Conservation (phyloP, 2,888 invertebrate genomes). For the Alsophila aescularia region DNA sequence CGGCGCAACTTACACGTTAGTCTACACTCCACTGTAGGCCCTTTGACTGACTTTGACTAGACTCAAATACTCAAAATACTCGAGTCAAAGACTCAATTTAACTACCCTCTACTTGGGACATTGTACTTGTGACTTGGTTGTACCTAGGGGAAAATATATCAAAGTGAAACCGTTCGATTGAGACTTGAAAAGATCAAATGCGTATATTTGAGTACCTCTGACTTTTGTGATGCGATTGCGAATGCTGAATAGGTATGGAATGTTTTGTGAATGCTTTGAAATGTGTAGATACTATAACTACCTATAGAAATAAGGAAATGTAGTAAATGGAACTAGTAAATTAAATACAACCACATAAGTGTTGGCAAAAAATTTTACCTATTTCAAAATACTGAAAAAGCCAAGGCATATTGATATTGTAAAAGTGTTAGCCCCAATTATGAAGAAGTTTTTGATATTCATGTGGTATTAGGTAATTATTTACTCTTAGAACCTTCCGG, state of each 20-base stretch:
- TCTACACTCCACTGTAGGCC: constrained; percentile 42
- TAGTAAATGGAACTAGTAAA: no score
- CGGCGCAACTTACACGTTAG: constrained; percentile 47
- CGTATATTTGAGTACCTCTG: constrained; percentile 61
- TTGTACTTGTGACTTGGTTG: constrained; percentile 56
- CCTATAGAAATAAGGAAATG: no score
- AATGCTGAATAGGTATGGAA: constrained; percentile 36
- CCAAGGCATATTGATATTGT: no score
- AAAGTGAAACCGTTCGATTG: constrained; percentile 74
- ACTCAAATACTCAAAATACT: constrained; percentile 40
- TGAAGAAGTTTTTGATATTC: no score
- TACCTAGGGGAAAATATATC: constrained; percentile 65
- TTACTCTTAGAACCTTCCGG: no score
- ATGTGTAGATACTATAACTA: neutral
- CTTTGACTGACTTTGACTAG: constrained; percentile 56
- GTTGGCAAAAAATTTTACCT: no score
- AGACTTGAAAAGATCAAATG: constrained; percentile 81
- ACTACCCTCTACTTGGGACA: constrained; percentile 58
- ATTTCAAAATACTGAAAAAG: no score
- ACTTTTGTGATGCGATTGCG: constrained; percentile 55
- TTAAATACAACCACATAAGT: no score
- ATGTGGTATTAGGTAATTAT: no score
- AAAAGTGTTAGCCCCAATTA: no score
- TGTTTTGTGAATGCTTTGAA: constrained; percentile 6
- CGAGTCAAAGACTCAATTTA: constrained; percentile 68